Evolutionary conservation across 2,113 vertebrate species (phyloP).

Genomic region (Plotosus lineatus): DNA sequence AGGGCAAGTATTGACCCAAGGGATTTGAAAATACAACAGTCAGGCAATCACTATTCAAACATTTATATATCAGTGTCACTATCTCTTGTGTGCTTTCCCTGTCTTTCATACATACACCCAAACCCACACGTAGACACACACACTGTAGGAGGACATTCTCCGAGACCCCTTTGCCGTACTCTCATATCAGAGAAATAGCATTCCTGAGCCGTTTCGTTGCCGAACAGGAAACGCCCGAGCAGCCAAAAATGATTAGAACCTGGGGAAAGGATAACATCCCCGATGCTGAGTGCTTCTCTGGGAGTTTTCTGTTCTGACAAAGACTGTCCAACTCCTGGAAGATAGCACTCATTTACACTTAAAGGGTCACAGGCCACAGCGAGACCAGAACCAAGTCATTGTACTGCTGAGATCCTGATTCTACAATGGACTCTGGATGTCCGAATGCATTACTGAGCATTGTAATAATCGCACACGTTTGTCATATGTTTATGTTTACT

Average conservation of each 20-base stretch:
- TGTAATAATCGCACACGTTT: not conserved
- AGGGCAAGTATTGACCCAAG: constrained; percentile 29
- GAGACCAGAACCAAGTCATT: constrained; percentile 58
- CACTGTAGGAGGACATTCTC: constrained; percentile 83
- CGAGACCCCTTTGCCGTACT: constrained; percentile 81
- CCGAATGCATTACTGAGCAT: not conserved
- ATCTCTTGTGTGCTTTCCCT: constrained; percentile 26
- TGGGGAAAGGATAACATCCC: constrained; percentile 91
- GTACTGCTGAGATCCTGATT: constrained; percentile 17
- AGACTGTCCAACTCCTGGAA: constrained; percentile 88
- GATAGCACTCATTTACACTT: constrained; percentile 88
- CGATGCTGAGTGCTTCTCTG: constrained; percentile 82
- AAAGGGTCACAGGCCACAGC: constrained; percentile 74
- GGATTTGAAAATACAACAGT: constrained; percentile 48
- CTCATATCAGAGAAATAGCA: constrained; percentile 91
- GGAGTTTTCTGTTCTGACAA: constrained; percentile 82
- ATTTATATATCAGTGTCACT: constrained; percentile 45
- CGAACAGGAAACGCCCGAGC: constrained; percentile 87
- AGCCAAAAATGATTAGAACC: constrained; percentile 95
- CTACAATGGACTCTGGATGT: no score
- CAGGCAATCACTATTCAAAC: constrained; percentile 43
- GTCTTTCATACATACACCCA: not conserved
- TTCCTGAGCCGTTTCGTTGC: constrained; percentile 92
- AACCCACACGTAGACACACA: constrained; percentile 23
- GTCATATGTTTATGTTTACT: not conserved